Evolutionary conservation across 2,888 invertebrate species (phyloP).

Genomic region (Epinotia ramella): DNA sequence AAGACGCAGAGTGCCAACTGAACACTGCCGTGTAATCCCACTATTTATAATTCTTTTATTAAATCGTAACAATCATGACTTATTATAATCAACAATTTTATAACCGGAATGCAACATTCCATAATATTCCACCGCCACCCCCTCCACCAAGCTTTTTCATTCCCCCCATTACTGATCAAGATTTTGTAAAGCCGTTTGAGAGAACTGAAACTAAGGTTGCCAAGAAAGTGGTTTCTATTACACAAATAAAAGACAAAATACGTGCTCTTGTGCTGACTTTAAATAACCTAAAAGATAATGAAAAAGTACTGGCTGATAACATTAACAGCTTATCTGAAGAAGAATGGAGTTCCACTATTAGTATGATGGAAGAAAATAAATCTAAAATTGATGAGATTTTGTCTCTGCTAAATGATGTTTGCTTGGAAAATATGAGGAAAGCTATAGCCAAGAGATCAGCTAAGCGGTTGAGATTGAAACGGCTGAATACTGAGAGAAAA

Average conservation of each 20-base stretch:
- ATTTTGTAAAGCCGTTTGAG: conserved; percentile 65
- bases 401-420: conserved; percentile 69
- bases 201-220: conserved; percentile 37
- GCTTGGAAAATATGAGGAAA: conserved; percentile 72
- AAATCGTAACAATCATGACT: conserved; percentile 75
- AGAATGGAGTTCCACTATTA: conserved; percentile 84
- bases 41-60: conserved; percentile 56
- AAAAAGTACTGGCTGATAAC: conserved; percentile 74
- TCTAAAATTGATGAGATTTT: conserved; percentile 72
- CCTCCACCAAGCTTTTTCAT: conserved; percentile 57
- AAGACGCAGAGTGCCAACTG: conserved; percentile 87
- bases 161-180: conserved; percentile 59
- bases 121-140: conserved; percentile 62
- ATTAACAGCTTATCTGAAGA: conserved; percentile 74
- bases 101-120: conserved; percentile 77
- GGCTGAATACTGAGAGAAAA: conserved; percentile 67
- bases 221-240: conserved; percentile 55
- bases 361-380: conserved; percentile 80
- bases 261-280: conserved; percentile 55
- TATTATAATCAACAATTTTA: conserved; percentile 68
- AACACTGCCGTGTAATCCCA: conserved; percentile 61
- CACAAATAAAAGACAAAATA: conserved; percentile 59
- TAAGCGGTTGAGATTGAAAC: conserved; percentile 79
- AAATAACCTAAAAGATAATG: conserved; percentile 62
- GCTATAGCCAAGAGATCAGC: conserved; percentile 75